Evolutionary conservation across 2,888 invertebrate genomes (phyloP), one percentile per base, ranked within the genome.

Genomic region (Leucoptera coffeella): DNA sequence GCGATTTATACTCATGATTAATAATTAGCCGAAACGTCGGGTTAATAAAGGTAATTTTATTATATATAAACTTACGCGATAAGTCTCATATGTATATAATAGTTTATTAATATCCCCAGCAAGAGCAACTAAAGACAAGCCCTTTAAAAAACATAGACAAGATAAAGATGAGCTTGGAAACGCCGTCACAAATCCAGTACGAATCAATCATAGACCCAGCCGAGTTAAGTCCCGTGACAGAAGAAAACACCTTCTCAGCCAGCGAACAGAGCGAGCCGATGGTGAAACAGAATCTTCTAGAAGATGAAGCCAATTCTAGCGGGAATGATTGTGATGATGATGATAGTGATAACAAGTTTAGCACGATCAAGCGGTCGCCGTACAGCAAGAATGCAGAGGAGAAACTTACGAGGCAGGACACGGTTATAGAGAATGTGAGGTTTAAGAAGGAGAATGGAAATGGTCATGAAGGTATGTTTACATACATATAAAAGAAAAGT

Each of bases 341-440:
- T 17, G 81, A 81, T 28, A 77, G 78, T 28, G 75, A 77, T 30
- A 81, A 81, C 45, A 82, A 82, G 47, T 82, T 77, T 46, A 81
- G 82, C 23, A 82, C 82, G 11, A 82, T 82, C 22, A 82, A 82
- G 36, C 47, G 82, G 29, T 82, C 80, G 21, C 82, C 82, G 23
- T 77, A 78, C 32, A 77, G 73, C 31, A 78, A 77, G 47, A 58
- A 45, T 22, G 49, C 53, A 0, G 55, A 46, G 4, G 53, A 55
- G 1, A 64, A 69, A 26, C 28, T 71, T 28, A 59, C 55, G 25
- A 40, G 72, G 15, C 72, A 72, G 53, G 61, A 69, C 14, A 72
- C 72, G 1, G 72, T 72, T 3, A 69, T 72, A 32, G 72, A 72
- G 37, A 72, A 72, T 43, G 62, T 62, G 27, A 47, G 64, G 40